Base-by-base conservation (phyloP, 1,140 invertebrate genomes). In the Lineus longissimus region DNA sequence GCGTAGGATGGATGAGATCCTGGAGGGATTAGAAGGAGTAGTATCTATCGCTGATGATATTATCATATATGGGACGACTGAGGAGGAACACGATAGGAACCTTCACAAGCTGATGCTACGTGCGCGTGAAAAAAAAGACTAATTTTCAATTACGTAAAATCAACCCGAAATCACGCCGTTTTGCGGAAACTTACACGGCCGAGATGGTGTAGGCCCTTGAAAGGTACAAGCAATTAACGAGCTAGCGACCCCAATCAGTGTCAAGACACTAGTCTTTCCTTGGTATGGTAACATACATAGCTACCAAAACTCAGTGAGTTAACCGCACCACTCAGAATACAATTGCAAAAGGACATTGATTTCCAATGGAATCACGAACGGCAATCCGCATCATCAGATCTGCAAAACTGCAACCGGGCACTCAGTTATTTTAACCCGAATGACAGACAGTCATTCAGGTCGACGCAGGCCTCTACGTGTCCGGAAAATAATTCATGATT, bases 31-130 rank as follows among this genome's bases (percentile, higher is more conserved):
- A 7, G 29, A 65, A 43, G 77, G 81, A 23, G 70, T 76, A 29
- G 70, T 72, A n/a, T 64, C 76, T 0, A 80, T 78, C 57, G 67
- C 76, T 17, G 79, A 82, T 68, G 81, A 83, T 61, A 72, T 80
- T 23, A 43, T 79, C 7, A 56, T 82, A 4, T 73, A 56, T 59
- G 79, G 75, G 1, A 57, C 61, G 7, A 62, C 11, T 22, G 25
- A 17, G 51, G 66, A 73, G 23, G 33, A 63, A 4, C 71, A 75
- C 67, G 69, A 73, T 58, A 17, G 23, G 19, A 64, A 67, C 17
- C 59, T 73, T 11, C 23, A 31, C 11, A 62, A 47, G 22, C 63
- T 73, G 0, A 57, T 73, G 58, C 17, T 63, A 6, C 27, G 25
- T 45, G 64, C 61, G 1, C 33, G 59, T 27, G 43, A 69, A 47